A percentile compares a stretch with the other conserved stretches of the same genome.
Conservation (phyloP, 2,797 vertebrate genomes). For the Molothrus ater region DNA sequence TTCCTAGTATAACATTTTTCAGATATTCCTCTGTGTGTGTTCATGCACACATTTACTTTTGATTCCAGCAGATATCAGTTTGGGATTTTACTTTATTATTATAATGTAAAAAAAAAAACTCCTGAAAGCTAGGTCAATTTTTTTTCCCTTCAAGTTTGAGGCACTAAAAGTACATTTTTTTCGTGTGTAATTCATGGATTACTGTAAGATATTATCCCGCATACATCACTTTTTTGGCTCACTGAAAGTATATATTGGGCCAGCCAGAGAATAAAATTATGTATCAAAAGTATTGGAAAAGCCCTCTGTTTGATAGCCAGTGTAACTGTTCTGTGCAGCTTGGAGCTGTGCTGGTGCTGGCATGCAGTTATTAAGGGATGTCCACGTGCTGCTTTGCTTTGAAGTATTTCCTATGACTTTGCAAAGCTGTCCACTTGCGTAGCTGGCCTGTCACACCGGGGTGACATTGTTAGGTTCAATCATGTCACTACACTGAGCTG, state of each 20-base stretch:
- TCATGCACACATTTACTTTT: neutral
- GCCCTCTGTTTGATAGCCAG: neutral
- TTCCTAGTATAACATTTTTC: neutral
- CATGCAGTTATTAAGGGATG: neutral
- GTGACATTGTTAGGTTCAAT: neutral
- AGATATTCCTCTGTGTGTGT: neutral
- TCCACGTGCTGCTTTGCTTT: neutral
- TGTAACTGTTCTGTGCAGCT: neutral
- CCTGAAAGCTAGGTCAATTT: neutral
- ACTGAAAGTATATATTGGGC: neutral
- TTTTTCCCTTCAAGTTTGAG: neutral
- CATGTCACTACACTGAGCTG: neutral
- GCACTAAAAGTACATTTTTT: neutral
- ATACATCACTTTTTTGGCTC: slow-evolving; percentile 46
- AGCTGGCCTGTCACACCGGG: neutral
- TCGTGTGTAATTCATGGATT: slow-evolving; percentile 16
- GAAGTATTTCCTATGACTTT: neutral
- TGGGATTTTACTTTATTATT: neutral
- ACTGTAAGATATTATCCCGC: neutral
- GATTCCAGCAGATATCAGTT: neutral
- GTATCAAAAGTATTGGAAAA: slow-evolving; percentile 37
- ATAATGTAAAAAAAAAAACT: neutral
- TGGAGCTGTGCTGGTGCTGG: neutral
- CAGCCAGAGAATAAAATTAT: slow-evolving; percentile 48
- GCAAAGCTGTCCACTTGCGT: neutral